A percentile compares a stretch with the other conserved stretches of the same genome.
Evolutionary conservation across 2,888 invertebrate genomes (phyloP).

Genomic region (Pollenia angustigena): DNA sequence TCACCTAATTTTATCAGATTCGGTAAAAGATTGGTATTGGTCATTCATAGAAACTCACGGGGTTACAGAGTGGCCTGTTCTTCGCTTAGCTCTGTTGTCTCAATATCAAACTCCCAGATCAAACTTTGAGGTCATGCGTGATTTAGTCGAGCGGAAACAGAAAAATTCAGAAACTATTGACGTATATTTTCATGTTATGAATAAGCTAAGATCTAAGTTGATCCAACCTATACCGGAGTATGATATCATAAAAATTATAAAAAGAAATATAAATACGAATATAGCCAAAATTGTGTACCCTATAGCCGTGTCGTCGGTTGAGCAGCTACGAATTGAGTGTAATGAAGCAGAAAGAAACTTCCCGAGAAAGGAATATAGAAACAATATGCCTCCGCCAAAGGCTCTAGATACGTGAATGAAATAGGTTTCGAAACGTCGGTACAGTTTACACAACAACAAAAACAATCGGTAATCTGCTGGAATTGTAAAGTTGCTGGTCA

Average conservation of each 20-base stretch:
- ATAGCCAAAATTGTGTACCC: too few species aligned
- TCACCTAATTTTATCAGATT: background rate
- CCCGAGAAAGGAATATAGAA: background rate
- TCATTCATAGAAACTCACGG: background rate
- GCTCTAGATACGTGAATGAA: too few species aligned
- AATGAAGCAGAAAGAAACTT: conserved; percentile 29
- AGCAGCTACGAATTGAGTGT: conserved; percentile 5
- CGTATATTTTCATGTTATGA: too few species aligned
- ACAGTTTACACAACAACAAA: too few species aligned
- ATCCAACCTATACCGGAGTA: background rate
- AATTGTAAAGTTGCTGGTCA: too few species aligned
- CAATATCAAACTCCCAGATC: background rate
- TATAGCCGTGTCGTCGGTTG: conserved; percentile 1
- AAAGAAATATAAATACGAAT: background rate
- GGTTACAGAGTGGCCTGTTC: background rate
- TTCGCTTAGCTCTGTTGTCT: background rate
- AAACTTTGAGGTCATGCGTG: background rate
- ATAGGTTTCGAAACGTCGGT: too few species aligned
- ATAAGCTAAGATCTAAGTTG: background rate
- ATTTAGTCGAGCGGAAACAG: too few species aligned
- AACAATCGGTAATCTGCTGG: too few species aligned
- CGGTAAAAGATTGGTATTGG: background rate
- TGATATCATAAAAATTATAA: background rate
- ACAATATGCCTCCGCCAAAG: too few species aligned
- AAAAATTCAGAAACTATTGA: too few species aligned